Conservation (phyloP, 2,797 vertebrate species). For the Cheirogaleus major region DNA sequence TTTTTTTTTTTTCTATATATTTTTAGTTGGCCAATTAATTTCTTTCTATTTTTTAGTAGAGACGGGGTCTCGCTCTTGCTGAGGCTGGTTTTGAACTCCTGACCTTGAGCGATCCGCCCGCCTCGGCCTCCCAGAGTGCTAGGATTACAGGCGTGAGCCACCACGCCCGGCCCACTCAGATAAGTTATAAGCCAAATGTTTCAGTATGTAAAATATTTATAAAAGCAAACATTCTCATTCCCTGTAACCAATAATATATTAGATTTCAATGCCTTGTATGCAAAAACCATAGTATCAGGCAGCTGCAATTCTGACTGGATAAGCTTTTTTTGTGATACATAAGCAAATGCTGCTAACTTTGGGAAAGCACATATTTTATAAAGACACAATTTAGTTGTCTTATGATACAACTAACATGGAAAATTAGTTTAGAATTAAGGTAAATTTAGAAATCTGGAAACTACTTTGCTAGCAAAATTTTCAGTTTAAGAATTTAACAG, state of each 20-base stretch:
- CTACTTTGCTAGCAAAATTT: neutral
- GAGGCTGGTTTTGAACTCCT: too few relatives aligned
- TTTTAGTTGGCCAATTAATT: too few relatives aligned
- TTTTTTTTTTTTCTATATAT: too few relatives aligned
- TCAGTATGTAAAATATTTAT: neutral
- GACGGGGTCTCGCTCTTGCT: too few relatives aligned
- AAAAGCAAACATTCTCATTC: neutral
- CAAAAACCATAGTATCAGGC: neutral
- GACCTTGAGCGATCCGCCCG: too few relatives aligned
- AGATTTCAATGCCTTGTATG: neutral
- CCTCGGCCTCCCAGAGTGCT: too few relatives aligned
- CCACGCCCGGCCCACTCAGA: too few relatives aligned
- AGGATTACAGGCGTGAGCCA: too few relatives aligned
- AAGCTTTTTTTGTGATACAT: neutral
- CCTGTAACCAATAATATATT: neutral
- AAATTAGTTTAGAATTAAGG: neutral
- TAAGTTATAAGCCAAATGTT: neutral
- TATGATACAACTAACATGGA: neutral
- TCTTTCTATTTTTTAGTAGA: too few relatives aligned
- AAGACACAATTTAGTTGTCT: neutral
- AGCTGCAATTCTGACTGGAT: neutral
- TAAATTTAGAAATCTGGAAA: neutral
- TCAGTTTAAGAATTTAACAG: neutral
- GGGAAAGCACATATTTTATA: neutral
- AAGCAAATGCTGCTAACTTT: neutral